phyloP scores from a whole-genome alignment of 2,797 vertebrate species.

The Ciconia nigra region DNA sequence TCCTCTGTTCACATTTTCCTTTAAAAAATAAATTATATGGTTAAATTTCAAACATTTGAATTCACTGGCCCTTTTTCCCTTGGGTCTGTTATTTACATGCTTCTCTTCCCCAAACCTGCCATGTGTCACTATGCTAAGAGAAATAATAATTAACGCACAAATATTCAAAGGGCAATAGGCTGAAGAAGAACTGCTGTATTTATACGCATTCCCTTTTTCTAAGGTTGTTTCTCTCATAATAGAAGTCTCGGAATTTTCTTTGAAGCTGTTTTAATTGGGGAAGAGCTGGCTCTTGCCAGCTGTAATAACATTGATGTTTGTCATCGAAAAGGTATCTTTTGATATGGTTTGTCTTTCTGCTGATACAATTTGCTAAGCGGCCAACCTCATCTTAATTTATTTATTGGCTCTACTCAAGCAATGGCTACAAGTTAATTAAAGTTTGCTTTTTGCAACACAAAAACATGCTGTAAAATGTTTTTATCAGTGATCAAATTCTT shows the following conservation, averaged over 20 bases:
- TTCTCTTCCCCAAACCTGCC: neutral
- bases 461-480: neutral
- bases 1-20: neutral
- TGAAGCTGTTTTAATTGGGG: neutral
- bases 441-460: neutral
- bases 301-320: neutral
- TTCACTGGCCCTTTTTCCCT: neutral
- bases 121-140: neutral
- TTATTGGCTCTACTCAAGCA: conserved; percentile 7
- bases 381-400: conserved; percentile 28
- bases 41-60: neutral
- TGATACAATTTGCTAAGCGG: neutral
- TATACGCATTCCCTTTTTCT: neutral
- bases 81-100: neutral
- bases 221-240: neutral
- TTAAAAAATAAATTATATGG: neutral
- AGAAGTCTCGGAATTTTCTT: neutral
- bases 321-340: neutral
- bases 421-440: neutral
- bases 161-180: neutral
- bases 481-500: conserved; percentile 6
- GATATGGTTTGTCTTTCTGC: neutral
- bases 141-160: neutral
- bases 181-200: neutral
- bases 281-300: neutral